Evolutionary conservation across 2,113 vertebrate species (phyloP), one percentile per base, ranked within the genome.

Genomic region (Rhinolophus ferrumequinum): DNA sequence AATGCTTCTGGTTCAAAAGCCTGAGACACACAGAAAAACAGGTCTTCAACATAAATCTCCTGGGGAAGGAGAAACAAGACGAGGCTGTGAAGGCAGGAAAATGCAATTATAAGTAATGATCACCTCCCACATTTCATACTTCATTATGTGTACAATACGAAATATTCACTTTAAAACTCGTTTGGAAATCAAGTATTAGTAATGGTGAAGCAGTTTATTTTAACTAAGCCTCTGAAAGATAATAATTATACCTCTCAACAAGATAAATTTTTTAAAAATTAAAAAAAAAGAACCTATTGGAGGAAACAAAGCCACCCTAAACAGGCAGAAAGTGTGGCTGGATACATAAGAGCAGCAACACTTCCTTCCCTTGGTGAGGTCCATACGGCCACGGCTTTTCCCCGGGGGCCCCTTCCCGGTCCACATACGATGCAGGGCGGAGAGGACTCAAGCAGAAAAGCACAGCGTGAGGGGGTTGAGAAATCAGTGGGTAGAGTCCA

Each of bases 121-220:
- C 19, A 62, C 72, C 77, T 77, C 22, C 10, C 30, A 93, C 95
- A 77, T 81, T 81, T 70, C 38, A 35, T 64, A 90, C 5, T 54
- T 96, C 60, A 18, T 60, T 76, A 70, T 88, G 28, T 90, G 4
- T 77, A 83, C 6, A 77, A 52, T 77, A 41, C 26, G 64, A 85
- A 73, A 38, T 44, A 52, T 8, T 93, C 16, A 70, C 76, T 92
- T 81, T 72, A 50, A 92, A 93, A 95, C 52, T 64, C 28, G 75
- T 64, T 88, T 70, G 67, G 69, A 75, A 77, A 44, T 70, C 24
- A 62, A 33, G 30, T 80, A 52, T 92, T 83, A 89, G 41, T 16
- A 47, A 79, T 52, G 64, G 5, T 33, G 18, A 92, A 72, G 19
- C 35, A 41, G 28, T 41, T 91, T 91, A 50, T 81, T 95, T 77